Base-by-base conservation (phyloP, 2,888 invertebrate genomes). In the Campaea margaritaria region DNA sequence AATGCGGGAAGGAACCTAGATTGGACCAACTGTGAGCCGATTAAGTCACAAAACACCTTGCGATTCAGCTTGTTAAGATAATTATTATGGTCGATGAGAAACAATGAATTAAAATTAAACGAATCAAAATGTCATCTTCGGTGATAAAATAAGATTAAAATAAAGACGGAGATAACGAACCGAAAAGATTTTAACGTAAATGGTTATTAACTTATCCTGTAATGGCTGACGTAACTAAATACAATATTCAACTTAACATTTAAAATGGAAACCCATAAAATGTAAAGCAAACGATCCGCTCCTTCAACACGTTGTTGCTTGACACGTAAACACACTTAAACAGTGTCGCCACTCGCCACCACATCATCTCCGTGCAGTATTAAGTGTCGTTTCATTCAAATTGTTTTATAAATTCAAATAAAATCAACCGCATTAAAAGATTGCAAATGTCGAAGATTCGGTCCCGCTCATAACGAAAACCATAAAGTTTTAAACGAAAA, bases 41-140 rank as follows among this genome's bases (percentile, higher is more conserved):
- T 91, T 88, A 89, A 88, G 86, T 82, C 80, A 82, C 85, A 81
- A 87, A 81, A 84, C 83, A 82, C 78, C 82, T 82, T 84, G 78
- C 75, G 72, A 76, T 81, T 74, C 74, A 64, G 69, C 69, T 75
- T 71, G 75, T 78, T 75, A 74, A 72, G 68, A 76, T 80, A 79
- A 82, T 82, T 78, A 75, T 78, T 69, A 73, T 76, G 66, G 68
- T 76, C 76, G 76, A 79, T 78, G 74, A 72, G 34, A 60, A 70
- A 71, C 64, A 73, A 75, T 76, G 63, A 63, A 68, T 65, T 47
- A 62, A 66, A 62, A 62, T 51, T 48, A 11, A 36, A 7, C 3
- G 9, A 55, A 59, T 27, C 34, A 21, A 31, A 50, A 45, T 28
- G 39, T 48, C 38, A 45, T 46, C 10, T 15, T 7, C 2, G 10